Conservation (phyloP, 92 coral and sea anemone genomes). For the Siderastrea siderea region DNA sequence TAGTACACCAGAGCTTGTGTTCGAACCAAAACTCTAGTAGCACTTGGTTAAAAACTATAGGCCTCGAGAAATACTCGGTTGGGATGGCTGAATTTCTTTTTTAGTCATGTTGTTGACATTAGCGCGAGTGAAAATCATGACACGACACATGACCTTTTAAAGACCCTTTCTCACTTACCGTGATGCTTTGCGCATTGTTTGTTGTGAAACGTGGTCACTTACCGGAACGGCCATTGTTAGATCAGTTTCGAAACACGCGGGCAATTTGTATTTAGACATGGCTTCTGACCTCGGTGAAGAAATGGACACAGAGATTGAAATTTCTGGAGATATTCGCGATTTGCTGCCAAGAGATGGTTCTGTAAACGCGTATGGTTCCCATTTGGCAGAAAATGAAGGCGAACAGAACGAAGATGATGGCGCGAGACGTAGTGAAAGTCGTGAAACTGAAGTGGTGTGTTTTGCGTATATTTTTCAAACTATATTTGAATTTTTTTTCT, state of each 20-base stretch:
- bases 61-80: no score
- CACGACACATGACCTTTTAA: no score
- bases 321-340: conserved; percentile 19
- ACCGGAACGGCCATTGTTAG: conserved; percentile 15
- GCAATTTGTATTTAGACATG: conserved; percentile 5
- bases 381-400: conserved; percentile 14
- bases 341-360: conserved; percentile 32
- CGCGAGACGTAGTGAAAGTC: conserved; percentile 1
- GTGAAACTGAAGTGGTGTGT: conserved; percentile 29
- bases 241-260: conserved; percentile 7
- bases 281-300: conserved; percentile 38
- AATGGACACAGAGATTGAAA: conserved; percentile 25
- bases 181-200: conserved; percentile 35
- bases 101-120: no score
- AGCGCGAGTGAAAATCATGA: no score
- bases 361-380: conserved; percentile 21
- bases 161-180: conserved; percentile 37
- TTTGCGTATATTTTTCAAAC: background rate
- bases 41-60: no score
- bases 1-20: no score
- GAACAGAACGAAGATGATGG: conserved; percentile 16
- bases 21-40: no score
- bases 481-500: background rate
- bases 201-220: conserved; percentile 15
- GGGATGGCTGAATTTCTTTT: no score